Evolutionary conservation across 35 echinoderm and acorn worm species (phyloP).

Genomic region (Apostichopus japonicus): DNA sequence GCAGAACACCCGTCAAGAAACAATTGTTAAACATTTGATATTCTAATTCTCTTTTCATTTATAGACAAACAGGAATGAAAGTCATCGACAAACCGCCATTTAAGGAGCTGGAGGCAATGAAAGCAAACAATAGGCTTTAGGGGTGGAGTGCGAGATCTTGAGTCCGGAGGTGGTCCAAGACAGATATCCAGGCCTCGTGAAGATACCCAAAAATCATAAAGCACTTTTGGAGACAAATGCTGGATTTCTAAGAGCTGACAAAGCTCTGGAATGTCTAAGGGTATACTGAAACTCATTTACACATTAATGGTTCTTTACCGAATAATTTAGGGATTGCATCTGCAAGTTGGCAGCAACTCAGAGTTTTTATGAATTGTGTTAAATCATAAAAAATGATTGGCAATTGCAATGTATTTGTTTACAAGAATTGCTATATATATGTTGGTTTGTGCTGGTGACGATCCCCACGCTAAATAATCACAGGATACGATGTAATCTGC

Average conservation of each 20-base stretch:
- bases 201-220: background rate
- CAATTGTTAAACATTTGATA: background rate
- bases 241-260: slow-evolving; percentile 1
- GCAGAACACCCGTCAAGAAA: no score
- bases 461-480: no score
- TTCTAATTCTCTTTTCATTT: background rate
- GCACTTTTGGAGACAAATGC: background rate
- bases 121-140: background rate
- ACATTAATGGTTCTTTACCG: no score
- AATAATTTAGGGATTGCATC: no score
- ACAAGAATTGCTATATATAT: no score
- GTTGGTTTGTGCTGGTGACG: no score
- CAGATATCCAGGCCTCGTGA: background rate
- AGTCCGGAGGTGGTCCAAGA: background rate
- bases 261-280: slow-evolving; percentile 21
- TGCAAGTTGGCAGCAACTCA: no score
- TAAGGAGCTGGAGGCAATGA: background rate
- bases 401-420: no score
- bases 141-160: background rate
- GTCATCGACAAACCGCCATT: slow-evolving; percentile 16
- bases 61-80: slow-evolving; percentile 1
- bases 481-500: no score
- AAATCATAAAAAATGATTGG: no score
- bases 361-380: no score
- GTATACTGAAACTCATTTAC: background rate